A percentile compares a stretch with the other conserved stretches of the same genome.
These are phyloP conservation scores for Ptiloglossa arizonensis DNA, from an alignment of 1,140 invertebrate species.

Conservation along the genomic window DNA sequence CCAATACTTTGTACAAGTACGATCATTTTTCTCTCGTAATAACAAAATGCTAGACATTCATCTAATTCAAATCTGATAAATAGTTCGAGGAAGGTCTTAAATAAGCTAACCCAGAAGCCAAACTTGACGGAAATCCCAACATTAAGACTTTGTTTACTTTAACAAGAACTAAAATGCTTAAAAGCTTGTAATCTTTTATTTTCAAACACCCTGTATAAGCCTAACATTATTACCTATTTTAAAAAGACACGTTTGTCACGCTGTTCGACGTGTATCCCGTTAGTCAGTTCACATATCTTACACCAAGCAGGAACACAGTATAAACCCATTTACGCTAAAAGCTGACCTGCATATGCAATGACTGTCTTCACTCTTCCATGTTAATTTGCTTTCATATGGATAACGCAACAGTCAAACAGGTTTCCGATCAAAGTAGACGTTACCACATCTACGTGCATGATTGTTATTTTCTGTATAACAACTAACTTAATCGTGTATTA, in stretches of 20 bases:
- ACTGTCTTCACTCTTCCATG: conserved; percentile 21
- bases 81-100: too few species aligned
- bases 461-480: background rate
- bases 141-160: too few species aligned
- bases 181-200: background rate
- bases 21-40: too few species aligned
- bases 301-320: conserved; percentile 49
- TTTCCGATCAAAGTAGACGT: conserved; percentile 6
- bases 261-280: conserved; percentile 46
- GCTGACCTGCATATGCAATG: conserved; percentile 47
- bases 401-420: background rate
- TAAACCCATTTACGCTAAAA: conserved; percentile 55
- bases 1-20: too few species aligned
- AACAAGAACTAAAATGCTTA: too few species aligned
- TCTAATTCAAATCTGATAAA: too few species aligned
- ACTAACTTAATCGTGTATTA: background rate
- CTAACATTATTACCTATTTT: conserved; percentile 22
- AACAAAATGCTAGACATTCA: too few species aligned
- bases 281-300: conserved; percentile 52
- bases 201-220: background rate
- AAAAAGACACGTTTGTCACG: conserved; percentile 49
- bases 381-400: conserved; percentile 15
- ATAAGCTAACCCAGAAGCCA: too few species aligned
- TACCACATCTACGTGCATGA: background rate
- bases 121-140: too few species aligned